Conservation (phyloP, 1,140 invertebrate species). For the Bombus cullumanus region DNA sequence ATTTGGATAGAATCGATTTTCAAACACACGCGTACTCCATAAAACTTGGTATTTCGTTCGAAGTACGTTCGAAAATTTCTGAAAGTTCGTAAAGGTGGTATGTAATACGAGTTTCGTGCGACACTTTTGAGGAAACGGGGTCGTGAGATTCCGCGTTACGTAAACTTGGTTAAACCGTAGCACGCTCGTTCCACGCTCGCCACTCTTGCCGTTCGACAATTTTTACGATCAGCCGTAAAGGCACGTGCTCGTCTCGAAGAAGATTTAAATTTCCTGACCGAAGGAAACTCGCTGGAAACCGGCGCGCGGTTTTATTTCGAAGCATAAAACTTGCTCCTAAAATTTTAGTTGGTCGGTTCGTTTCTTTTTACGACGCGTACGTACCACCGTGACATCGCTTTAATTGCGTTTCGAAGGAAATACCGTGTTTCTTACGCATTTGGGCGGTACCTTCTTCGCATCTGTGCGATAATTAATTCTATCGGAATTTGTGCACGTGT, state of each 20-base stretch:
- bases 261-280: conserved; percentile 66
- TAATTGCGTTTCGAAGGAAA: conserved; percentile 58
- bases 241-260: conserved; percentile 34
- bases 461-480: conserved; percentile 5
- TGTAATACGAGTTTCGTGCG: neutral
- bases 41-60: neutral
- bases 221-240: conserved; percentile 60
- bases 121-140: neutral
- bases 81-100: neutral
- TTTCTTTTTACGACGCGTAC: conserved; percentile 54
- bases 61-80: neutral
- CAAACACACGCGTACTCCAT: neutral
- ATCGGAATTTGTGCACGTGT: neutral
- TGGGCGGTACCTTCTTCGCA: neutral
- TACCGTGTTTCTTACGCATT: neutral
- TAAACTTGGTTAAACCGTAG: conserved; percentile 18
- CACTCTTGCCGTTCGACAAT: conserved; percentile 34
- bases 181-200: conserved; percentile 20
- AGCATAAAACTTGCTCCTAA: conserved; percentile 45
- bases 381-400: conserved; percentile 42
- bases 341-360: conserved; percentile 13
- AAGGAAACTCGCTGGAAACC: conserved; percentile 54
- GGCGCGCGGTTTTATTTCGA: conserved; percentile 57
- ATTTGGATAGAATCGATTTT: neutral
- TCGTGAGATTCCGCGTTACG: neutral